Percentiles rank a stretch among this genome's conserved stretches.
Conservation (phyloP, 2,797 vertebrate genomes). For the Sebastes diaconus region DNA sequence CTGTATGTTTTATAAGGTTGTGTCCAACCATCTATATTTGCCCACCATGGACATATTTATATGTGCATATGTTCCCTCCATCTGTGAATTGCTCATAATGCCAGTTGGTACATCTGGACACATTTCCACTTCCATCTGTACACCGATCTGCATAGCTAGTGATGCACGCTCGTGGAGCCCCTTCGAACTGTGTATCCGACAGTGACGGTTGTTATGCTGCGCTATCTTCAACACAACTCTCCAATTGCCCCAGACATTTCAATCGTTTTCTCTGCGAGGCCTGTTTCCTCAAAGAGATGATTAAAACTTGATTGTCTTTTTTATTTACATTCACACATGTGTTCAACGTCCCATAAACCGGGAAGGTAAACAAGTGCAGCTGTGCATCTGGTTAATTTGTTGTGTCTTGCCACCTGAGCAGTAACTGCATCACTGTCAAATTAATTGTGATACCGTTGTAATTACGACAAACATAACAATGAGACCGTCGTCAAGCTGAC, state of each 20-base stretch:
- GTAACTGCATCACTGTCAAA: background rate
- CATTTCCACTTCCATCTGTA: constrained; percentile 19
- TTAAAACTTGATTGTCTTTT: background rate
- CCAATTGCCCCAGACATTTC: background rate
- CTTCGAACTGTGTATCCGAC: constrained; percentile 2
- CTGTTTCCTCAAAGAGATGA: background rate
- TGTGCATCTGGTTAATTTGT: background rate
- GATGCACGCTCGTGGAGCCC: background rate
- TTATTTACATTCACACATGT: background rate
- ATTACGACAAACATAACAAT: background rate
- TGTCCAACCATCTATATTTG: background rate
- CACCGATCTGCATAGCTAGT: background rate
- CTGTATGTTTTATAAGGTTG: background rate
- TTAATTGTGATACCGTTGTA: background rate
- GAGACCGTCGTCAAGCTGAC: background rate
- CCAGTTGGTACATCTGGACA: constrained; percentile 22
- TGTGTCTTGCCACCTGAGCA: background rate
- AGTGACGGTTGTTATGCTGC: background rate
- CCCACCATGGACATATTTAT: background rate
- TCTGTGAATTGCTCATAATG: constrained; percentile 31
- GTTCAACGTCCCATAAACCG: background rate
- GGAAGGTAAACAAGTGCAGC: background rate
- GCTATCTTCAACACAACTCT: background rate
- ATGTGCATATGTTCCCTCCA: constrained; percentile 36
- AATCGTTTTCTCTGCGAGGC: background rate